These are phyloP conservation scores for Dicaeum eximium DNA, from an alignment of 2,113 vertebrate species.

Conservation along the genomic window DNA sequence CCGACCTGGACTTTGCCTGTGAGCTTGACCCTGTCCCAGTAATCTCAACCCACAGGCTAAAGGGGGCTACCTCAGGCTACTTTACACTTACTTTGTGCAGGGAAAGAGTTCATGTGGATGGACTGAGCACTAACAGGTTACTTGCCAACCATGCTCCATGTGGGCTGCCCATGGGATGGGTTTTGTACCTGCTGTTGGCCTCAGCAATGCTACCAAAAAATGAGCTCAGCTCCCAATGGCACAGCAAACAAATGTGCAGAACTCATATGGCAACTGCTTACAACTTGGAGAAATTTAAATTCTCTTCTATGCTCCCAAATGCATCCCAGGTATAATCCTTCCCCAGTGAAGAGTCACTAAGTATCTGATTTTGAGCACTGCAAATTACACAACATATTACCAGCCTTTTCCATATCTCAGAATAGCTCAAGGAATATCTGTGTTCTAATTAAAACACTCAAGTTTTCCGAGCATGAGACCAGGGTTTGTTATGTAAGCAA, in stretches of 20 bases:
- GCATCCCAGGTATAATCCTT: background rate
- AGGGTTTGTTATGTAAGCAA: background rate
- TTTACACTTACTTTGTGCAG: background rate
- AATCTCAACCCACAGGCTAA: background rate
- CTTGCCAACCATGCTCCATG: accelerated
- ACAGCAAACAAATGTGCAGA: background rate
- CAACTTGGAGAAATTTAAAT: background rate
- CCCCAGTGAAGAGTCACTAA: background rate
- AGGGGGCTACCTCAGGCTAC: background rate
- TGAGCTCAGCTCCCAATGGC: background rate
- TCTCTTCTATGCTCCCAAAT: background rate
- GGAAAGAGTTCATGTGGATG: background rate
- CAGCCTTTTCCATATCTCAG: background rate
- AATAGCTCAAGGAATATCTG: background rate
- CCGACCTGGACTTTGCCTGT: background rate
- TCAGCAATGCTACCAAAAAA: background rate
- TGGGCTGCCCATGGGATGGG: background rate
- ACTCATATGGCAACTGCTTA: background rate
- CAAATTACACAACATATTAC: background rate
- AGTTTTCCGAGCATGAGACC: background rate
- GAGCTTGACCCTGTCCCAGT: background rate
- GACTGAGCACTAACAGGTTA: background rate
- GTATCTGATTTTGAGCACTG: background rate
- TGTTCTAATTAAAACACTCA: background rate
- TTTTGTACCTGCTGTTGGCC: background rate